phyloP scores from a whole-genome alignment of 2,888 invertebrate genomes.

The Diabrotica balteata region DNA sequence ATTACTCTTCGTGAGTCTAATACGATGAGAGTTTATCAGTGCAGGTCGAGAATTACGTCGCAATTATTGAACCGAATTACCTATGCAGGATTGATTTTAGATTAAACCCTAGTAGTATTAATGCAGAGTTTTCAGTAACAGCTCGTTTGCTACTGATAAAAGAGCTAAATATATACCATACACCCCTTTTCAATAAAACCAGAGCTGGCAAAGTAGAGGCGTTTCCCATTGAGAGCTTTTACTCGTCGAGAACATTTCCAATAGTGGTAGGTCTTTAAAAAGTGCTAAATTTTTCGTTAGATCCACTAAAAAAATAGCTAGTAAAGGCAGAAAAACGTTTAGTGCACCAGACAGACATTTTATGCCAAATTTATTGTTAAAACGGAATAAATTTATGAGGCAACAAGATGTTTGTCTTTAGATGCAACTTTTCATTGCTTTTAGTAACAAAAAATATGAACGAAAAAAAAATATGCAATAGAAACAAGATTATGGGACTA shows the following conservation, averaged over 20 bases:
- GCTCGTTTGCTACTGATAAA: slow-evolving; percentile 4
- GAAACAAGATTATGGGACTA: too few species aligned
- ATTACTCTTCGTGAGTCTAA: slow-evolving; percentile 37
- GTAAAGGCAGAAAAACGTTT: too few species aligned
- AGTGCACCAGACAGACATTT: too few species aligned
- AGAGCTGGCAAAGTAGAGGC: neutral
- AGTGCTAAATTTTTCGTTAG: too few species aligned
- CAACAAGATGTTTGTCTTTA: too few species aligned
- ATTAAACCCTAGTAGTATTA: slow-evolving; percentile 35
- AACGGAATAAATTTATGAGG: too few species aligned
- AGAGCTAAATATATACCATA: slow-evolving; percentile 7
- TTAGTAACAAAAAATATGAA: too few species aligned
- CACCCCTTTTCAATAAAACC: slow-evolving; percentile 2
- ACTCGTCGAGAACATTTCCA: neutral
- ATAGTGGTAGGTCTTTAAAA: neutral
- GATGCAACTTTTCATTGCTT: too few species aligned
- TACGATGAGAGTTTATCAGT: slow-evolving; percentile 40
- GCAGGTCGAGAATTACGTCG: slow-evolving; percentile 39
- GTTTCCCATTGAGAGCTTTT: neutral
- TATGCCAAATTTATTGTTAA: too few species aligned
- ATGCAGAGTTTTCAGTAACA: slow-evolving; percentile 20
- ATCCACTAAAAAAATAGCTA: too few species aligned
- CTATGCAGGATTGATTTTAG: slow-evolving; percentile 47
- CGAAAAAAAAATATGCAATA: too few species aligned
- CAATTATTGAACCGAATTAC: slow-evolving; percentile 47